Conservation (phyloP, 2,797 vertebrate species). For the Molossus molossus region DNA sequence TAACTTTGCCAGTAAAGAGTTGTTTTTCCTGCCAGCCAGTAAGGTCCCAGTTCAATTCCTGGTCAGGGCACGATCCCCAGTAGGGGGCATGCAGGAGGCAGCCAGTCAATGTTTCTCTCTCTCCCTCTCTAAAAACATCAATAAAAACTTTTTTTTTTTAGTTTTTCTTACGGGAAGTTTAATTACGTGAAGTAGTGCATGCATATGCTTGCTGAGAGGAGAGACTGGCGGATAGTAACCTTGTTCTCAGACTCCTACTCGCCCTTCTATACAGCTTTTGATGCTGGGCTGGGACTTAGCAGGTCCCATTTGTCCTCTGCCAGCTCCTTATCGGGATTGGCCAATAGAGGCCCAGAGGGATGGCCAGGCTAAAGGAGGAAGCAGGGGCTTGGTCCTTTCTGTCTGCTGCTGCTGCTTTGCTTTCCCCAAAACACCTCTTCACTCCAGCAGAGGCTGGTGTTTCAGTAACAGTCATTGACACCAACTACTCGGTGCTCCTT, state of each 20-base stretch:
- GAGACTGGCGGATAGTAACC: background rate
- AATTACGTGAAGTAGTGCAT: background rate
- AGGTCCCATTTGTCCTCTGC: background rate
- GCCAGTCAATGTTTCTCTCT: no score
- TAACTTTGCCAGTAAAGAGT: background rate
- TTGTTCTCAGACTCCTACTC: background rate
- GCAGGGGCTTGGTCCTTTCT: background rate
- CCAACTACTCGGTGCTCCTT: background rate
- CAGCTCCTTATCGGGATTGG: background rate
- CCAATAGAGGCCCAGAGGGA: background rate
- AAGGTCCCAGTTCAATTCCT: no score
- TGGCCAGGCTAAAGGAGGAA: background rate
- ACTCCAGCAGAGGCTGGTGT: background rate
- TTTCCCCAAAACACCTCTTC: background rate
- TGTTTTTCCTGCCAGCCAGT: background rate
- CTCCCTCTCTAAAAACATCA: no score
- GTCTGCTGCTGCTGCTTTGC: background rate
- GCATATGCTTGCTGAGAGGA: background rate
- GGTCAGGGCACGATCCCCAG: no score
- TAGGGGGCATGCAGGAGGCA: no score
- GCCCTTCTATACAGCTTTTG: background rate
- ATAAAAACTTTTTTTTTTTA: no score
- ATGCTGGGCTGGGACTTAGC: background rate
- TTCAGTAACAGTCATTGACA: background rate
- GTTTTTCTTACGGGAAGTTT: background rate